Evolutionary conservation across 2,888 invertebrate genomes (phyloP).

Genomic region (Thymelicus lineola): DNA sequence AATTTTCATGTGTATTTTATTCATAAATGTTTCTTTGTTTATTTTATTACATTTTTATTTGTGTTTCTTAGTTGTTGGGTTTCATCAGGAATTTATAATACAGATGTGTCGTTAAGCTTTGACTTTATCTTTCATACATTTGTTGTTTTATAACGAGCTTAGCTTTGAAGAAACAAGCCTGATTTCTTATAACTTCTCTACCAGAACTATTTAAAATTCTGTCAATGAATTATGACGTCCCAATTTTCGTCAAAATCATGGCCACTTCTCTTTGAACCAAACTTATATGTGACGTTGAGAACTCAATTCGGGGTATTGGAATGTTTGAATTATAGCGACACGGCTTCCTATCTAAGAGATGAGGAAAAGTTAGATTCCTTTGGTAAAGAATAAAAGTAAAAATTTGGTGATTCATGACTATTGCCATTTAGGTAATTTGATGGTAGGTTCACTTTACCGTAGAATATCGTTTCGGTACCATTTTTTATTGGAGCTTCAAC

Average conservation of each 20-base stretch:
- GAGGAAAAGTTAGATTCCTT: slow-evolving; percentile 25
- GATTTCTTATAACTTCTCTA: too few species aligned
- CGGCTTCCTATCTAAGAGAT: slow-evolving; percentile 25
- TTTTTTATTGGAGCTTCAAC: too few species aligned
- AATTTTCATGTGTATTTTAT: slow-evolving; percentile 2
- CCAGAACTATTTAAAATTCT: too few species aligned
- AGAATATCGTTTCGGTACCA: too few species aligned
- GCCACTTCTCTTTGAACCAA: slow-evolving; percentile 6
- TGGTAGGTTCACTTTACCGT: neutral
- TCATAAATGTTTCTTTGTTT: neutral
- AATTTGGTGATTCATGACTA: slow-evolving; percentile 22
- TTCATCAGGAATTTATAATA: too few species aligned
- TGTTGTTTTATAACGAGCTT: too few species aligned
- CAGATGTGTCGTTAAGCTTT: too few species aligned
- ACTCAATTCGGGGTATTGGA: slow-evolving; percentile 37
- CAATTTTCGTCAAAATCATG: neutral
- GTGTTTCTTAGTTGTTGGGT: too few species aligned
- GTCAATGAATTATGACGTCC: slow-evolving; percentile 2
- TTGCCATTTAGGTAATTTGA: slow-evolving; percentile 25
- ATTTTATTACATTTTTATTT: neutral
- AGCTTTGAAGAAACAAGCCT: too few species aligned
- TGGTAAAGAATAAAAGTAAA: slow-evolving; percentile 19
- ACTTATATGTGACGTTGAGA: slow-evolving; percentile 35
- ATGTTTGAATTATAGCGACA: slow-evolving; percentile 36
- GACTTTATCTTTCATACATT: too few species aligned